phyloP scores from a whole-genome alignment of 1,140 invertebrate species.

The Drosophila pseudoananassae region DNA sequence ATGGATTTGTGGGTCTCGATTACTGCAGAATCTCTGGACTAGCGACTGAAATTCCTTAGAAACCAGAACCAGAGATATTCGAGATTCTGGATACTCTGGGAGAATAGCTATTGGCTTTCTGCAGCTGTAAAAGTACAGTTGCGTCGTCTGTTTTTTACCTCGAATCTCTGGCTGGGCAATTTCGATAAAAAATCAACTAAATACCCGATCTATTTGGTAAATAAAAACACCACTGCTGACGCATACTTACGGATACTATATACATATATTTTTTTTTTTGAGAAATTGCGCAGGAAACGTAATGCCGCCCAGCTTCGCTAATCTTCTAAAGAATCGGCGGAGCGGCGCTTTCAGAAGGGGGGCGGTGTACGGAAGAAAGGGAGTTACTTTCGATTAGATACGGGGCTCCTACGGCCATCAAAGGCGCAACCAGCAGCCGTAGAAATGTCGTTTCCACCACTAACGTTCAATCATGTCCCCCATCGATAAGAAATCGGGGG shows the following conservation, averaged over 20 bases:
- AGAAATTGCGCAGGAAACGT: constrained; percentile 1
- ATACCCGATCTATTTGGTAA: neutral
- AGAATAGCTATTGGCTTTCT: neutral
- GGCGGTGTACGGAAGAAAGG: neutral
- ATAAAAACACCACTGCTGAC: neutral
- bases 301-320: constrained; percentile 1
- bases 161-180: constrained; percentile 1
- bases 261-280: neutral
- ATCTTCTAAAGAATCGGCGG: neutral
- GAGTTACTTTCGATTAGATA: neutral
- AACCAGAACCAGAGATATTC: neutral
- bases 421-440: constrained; percentile 1
- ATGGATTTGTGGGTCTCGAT: neutral
- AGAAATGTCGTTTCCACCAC: constrained; percentile 4
- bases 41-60: neutral
- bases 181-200: neutral
- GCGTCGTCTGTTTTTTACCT: neutral
- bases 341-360: neutral
- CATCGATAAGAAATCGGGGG: constrained; percentile 6
- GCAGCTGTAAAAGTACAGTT: constrained; percentile 2
- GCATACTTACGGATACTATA: neutral
- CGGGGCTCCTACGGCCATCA: neutral
- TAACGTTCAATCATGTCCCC: constrained; percentile 3
- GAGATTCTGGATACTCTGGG: neutral
- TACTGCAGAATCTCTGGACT: neutral